These are phyloP conservation scores for Eretmochelys imbricata DNA, from an alignment of 2,113 vertebrate species.

Conservation along the genomic window DNA sequence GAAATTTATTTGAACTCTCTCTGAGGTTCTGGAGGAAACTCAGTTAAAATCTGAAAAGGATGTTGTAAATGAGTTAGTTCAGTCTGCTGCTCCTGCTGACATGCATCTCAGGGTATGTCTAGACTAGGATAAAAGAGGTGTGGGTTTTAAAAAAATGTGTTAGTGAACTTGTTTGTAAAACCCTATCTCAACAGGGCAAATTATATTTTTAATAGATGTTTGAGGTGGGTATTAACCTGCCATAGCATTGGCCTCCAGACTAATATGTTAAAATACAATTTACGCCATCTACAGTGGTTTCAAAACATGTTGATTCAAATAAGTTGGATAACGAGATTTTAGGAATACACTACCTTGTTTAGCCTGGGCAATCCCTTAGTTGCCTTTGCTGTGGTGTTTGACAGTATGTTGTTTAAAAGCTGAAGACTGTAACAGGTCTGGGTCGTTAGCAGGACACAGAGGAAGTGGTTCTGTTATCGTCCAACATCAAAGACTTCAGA, in stretches of 20 bases:
- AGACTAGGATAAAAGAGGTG: background rate
- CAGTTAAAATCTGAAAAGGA: constrained; percentile 26
- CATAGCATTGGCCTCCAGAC: constrained; percentile 38
- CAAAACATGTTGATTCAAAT: background rate
- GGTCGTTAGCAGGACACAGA: constrained; percentile 17
- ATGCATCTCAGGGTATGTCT: constrained; percentile 7
- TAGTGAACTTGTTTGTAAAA: constrained; percentile 46
- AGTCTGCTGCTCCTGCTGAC: constrained; percentile 60
- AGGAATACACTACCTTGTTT: background rate
- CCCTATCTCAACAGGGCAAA: constrained; percentile 61
- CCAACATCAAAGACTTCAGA: constrained; percentile 35
- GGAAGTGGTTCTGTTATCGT: constrained; percentile 57
- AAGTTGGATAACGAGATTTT: background rate
- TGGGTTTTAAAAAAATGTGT: background rate
- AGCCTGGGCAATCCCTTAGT: background rate
- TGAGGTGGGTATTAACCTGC: background rate
- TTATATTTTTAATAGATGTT: constrained; percentile 51
- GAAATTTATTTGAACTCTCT: constrained; percentile 70
- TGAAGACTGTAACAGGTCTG: constrained; percentile 27
- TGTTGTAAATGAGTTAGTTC: constrained; percentile 37
- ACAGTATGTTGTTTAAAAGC: background rate
- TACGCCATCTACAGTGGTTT: background rate
- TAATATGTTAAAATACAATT: background rate
- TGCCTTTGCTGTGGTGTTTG: background rate
- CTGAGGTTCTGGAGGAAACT: constrained; percentile 51